Conservation (phyloP, 2,797 vertebrate genomes). For the Sparidentex hasta region DNA sequence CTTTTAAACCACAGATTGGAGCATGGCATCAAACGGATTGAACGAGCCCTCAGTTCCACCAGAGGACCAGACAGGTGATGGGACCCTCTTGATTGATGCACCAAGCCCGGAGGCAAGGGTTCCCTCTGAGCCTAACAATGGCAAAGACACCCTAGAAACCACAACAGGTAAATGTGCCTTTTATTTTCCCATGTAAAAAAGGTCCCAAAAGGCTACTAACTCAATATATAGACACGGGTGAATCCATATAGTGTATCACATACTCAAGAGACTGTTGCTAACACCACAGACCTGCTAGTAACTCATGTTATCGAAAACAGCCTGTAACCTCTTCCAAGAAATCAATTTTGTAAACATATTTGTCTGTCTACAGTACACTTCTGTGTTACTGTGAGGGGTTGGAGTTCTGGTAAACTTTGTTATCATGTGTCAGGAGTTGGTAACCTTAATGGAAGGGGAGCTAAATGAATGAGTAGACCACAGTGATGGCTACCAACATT, state of each 20-base stretch:
- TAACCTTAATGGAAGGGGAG: neutral
- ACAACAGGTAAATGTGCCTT: slow-evolving; percentile 44
- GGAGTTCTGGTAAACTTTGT: slow-evolving; percentile 39
- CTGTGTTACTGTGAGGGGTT: slow-evolving; percentile 5
- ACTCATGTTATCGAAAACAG: neutral
- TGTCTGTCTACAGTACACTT: neutral
- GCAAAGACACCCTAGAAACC: neutral
- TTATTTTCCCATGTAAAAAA: neutral
- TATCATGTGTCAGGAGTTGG: neutral
- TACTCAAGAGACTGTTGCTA: neutral
- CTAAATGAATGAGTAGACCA: neutral
- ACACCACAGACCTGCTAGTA: neutral
- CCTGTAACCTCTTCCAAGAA: neutral
- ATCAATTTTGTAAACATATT: accelerated
- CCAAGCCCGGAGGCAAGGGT: neutral
- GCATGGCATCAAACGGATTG: slow-evolving; percentile 62
- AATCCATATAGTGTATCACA: neutral
- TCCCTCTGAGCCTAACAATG: neutral
- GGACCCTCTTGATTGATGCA: slow-evolving; percentile 10
- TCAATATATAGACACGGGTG: neutral
- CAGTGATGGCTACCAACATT: neutral
- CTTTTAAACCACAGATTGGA: slow-evolving; percentile 20
- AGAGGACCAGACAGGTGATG: slow-evolving; percentile 22
- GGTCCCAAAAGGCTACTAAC: neutral
- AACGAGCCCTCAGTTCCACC: neutral